Base-by-base conservation (phyloP, 2,888 invertebrate species). In the Dicranocentrus wangi region DNA sequence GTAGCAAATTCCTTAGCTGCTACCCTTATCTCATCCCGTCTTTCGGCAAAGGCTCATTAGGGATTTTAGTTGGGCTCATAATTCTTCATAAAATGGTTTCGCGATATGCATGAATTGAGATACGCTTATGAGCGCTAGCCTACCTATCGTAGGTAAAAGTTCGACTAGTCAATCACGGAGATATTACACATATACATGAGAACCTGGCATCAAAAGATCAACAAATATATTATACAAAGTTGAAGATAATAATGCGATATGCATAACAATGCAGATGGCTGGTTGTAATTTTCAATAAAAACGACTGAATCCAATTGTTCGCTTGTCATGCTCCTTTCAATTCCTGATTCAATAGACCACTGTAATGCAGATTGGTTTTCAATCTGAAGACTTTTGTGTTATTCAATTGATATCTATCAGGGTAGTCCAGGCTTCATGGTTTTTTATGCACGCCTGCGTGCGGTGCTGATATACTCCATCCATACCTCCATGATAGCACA, bases 271-370 rank as follows among this genome's bases (percentile, higher is more conserved):
- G 55, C 78, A 58, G 23, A 71, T 71, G 65, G 63, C 65, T 71
- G 47, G 53, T 77, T 70, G 78, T 79, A 79, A 71, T 79, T 79
- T 79, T 79, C 71, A 79, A 79, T 79, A 79, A 79, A 68, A 77
- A 70, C 65, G 66, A 79, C 65, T 71, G 78, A 79, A 53, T 79
- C 65, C 71, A 79, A 79, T 79, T 79, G 78, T 79, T 79, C 71
- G 58, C 78, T 63, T 79, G 78, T 79, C 78, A 79, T 79, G 78
- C 21, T 79, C 58, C 71, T 79, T 79, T 71, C 71, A 65, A 71
- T 32, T 71, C 63, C 71, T 63, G 47, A 70, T 63, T 77, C 70
- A 53, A 70, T 53, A n/a, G 63, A 70, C 42, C 70, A 55, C 43
- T 63, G 32, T 15, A 55, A 21, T 53, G 42, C 63, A 70, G 61